phyloP scores from a whole-genome alignment of 2,113 vertebrate genomes.

The Hyaena hyaena region DNA sequence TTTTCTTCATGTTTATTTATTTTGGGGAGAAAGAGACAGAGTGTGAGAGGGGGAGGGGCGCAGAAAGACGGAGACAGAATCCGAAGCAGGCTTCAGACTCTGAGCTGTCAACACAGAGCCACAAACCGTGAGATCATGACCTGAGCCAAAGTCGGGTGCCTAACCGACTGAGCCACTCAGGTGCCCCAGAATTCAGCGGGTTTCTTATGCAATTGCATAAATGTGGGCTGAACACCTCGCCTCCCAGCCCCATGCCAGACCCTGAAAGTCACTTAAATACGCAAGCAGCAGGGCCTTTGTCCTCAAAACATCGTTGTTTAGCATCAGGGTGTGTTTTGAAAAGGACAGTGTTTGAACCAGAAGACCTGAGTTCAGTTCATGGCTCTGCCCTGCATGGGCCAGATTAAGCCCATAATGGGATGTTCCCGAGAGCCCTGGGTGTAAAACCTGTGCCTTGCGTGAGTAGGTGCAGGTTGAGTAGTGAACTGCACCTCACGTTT shows the following conservation, averaged over 20 bases:
- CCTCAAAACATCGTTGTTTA: neutral
- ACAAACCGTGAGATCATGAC: too few species aligned
- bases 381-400: neutral
- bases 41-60: too few species aligned
- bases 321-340: neutral
- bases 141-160: too few species aligned
- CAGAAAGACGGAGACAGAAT: too few species aligned
- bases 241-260: neutral
- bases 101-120: too few species aligned
- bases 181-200: neutral
- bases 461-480: too few species aligned
- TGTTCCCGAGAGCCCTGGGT: too few species aligned
- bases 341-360: neutral
- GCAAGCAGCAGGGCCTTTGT: neutral
- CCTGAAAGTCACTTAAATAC: neutral
- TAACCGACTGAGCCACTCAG: too few species aligned
- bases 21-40: too few species aligned
- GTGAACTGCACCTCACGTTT: neutral
- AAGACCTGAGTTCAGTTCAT: neutral
- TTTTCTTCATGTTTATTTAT: too few species aligned
- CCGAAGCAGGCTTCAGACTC: too few species aligned
- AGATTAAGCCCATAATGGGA: neutral
- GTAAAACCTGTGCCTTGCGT: accelerated
- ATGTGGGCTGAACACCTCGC: neutral
- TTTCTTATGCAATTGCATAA: neutral